Evolutionary conservation across 2,113 vertebrate species (phyloP).

Genomic region (Caretta caretta): DNA sequence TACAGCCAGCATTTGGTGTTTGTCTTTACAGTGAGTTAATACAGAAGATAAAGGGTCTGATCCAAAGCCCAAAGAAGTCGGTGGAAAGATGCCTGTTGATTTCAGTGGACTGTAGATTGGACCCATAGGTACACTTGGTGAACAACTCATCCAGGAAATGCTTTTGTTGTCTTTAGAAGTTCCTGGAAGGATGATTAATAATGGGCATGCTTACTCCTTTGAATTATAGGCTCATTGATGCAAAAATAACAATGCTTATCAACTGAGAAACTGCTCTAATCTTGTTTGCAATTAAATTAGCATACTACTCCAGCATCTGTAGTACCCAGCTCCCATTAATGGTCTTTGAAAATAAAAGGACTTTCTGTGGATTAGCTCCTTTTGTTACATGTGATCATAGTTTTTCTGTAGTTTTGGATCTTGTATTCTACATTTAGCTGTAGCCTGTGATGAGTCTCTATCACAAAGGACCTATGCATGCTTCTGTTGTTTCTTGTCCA

Average conservation of each 20-base stretch:
- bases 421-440: background rate
- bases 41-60: background rate
- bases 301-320: fast-evolving
- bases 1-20: background rate
- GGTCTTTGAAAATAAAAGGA: background rate
- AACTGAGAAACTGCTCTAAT: background rate
- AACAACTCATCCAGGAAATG: background rate
- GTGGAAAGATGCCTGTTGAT: background rate
- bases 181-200: background rate
- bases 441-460: background rate
- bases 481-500: background rate
- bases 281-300: background rate
- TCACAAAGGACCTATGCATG: background rate
- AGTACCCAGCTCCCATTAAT: background rate
- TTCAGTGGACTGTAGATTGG: background rate
- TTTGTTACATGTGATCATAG: background rate
- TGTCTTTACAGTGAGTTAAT: background rate
- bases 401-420: background rate
- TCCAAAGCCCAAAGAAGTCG: background rate
- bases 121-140: background rate
- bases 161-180: background rate
- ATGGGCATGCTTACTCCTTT: background rate
- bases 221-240: background rate
- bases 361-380: background rate
- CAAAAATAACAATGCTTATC: background rate